phyloP scores from a whole-genome alignment of 1,140 invertebrate genomes.

The Sitobion miscanthi region DNA sequence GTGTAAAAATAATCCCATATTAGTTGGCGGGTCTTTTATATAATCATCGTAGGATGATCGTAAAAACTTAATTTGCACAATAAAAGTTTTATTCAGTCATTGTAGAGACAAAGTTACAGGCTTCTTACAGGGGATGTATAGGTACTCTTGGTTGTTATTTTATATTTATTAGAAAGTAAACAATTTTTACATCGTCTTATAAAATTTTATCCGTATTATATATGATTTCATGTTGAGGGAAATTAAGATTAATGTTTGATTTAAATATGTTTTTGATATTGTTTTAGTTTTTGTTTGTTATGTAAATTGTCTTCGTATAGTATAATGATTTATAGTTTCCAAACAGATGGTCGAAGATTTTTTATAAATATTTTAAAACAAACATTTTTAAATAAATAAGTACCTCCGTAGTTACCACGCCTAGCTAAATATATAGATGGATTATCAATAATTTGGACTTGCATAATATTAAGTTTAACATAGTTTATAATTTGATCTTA shows the following conservation, averaged over 20 bases:
- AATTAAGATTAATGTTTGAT: not conserved
- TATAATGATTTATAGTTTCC: not conserved
- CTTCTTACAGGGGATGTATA: not conserved
- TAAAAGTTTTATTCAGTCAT: not conserved
- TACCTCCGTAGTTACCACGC: not conserved
- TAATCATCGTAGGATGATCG: not conserved
- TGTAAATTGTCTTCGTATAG: not conserved
- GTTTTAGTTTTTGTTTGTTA: not conserved
- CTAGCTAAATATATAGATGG: not conserved
- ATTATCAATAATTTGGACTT: not conserved
- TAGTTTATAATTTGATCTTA: not conserved
- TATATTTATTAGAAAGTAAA: not conserved
- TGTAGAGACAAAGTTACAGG: not conserved
- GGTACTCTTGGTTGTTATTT: not conserved
- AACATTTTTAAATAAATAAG: not conserved
- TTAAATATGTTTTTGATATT: not conserved
- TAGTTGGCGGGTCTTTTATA: not conserved
- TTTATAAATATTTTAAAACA: not conserved
- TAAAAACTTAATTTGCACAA: not conserved
- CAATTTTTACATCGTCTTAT: not conserved
- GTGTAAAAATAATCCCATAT: not conserved
- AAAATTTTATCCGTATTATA: not conserved
- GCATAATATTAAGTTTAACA: not conserved
- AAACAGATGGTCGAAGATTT: not conserved
- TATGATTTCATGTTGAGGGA: not conserved